These are phyloP conservation scores for Chloroceryle amazona DNA, from an alignment of 2,797 vertebrate species.

Conservation along the genomic window DNA sequence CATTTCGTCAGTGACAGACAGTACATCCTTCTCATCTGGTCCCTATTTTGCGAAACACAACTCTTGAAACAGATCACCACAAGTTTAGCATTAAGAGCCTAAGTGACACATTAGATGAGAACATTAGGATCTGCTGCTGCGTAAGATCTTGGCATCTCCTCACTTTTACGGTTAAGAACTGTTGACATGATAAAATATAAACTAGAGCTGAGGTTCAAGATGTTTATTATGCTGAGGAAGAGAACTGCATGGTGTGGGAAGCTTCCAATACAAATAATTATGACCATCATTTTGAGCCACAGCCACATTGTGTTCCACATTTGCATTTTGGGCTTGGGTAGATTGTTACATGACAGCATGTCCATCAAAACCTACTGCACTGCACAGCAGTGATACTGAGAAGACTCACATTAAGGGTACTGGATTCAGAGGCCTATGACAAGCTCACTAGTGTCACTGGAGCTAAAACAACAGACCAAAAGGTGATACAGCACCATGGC, in stretches of 20 bases:
- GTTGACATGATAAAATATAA: constrained; percentile 49
- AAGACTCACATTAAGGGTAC: rapidly evolving
- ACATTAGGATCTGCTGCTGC: constrained; percentile 7
- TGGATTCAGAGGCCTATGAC: neutral
- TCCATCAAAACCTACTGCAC: neutral
- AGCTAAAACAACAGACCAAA: neutral
- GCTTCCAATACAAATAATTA: constrained; percentile 13
- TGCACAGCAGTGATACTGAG: neutral
- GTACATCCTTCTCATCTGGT: constrained; percentile 13
- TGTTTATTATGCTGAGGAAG: neutral
- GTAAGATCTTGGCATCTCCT: constrained; percentile 15
- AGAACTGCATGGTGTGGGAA: neutral
- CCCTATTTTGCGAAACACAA: neutral
- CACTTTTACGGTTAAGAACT: neutral
- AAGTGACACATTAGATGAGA: neutral
- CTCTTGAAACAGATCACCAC: neutral
- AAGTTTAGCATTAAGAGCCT: neutral
- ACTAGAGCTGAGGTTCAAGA: neutral
- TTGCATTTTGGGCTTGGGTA: neutral
- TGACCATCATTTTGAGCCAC: neutral
- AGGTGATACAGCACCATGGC: neutral
- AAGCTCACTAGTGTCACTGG: neutral
- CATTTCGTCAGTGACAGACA: neutral
- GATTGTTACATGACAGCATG: neutral
- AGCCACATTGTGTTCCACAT: neutral